Percentiles rank a stretch among this genome's conserved stretches.
These are phyloP conservation scores for Gobio gobio DNA, from an alignment of 2,113 vertebrate genomes.

Conservation along the genomic window DNA sequence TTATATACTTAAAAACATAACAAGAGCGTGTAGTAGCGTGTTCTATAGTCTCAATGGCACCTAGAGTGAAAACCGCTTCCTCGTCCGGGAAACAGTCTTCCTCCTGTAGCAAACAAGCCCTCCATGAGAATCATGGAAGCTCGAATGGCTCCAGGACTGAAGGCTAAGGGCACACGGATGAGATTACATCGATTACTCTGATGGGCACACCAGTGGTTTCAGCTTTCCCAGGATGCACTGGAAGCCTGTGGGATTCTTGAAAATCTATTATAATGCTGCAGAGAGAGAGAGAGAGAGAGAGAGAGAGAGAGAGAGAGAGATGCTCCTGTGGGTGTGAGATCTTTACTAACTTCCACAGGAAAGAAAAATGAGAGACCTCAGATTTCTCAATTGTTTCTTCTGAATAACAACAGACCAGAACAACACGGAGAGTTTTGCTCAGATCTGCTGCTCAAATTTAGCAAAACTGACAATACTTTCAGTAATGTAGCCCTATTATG, in stretches of 20 bases:
- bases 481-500: no score
- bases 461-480: neutral
- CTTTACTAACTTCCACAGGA: neutral
- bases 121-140: neutral
- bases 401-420: neutral
- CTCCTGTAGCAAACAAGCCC: neutral
- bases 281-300: neutral
- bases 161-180: slow-evolving; percentile 1
- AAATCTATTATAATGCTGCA: slow-evolving; percentile 21
- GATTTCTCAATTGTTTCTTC: neutral
- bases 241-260: slow-evolving; percentile 9
- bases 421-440: neutral
- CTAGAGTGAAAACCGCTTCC: neutral
- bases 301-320: neutral
- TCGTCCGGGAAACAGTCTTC: neutral
- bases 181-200: slow-evolving; percentile 28
- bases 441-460: neutral
- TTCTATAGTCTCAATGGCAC: neutral
- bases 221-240: slow-evolving; percentile 19
- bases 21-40: neutral
- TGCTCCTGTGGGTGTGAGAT: neutral
- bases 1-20: neutral
- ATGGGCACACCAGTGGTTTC: slow-evolving; percentile 14
- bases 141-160: slow-evolving; percentile 20
- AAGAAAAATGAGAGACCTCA: neutral